These are phyloP conservation scores for Aphodius granarius DNA, from an alignment of 2,888 invertebrate species.

Conservation along the genomic window DNA sequence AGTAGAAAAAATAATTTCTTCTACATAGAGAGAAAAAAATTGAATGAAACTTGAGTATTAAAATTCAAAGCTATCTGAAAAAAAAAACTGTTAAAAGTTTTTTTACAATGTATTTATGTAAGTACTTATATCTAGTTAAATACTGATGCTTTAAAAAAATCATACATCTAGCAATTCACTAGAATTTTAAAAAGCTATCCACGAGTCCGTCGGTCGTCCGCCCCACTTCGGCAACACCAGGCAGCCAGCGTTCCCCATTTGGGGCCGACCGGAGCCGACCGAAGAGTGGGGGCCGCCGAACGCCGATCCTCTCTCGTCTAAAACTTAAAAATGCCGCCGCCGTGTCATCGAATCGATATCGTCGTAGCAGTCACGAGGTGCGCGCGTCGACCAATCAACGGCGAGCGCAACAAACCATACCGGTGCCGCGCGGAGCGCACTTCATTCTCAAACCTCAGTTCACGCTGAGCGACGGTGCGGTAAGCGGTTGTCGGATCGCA, in stretches of 20 bases:
- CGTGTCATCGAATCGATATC: conserved; percentile 77
- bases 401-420: conserved; percentile 26
- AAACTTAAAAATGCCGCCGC: conserved; percentile 82
- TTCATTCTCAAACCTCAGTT: conserved; percentile 35
- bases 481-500: conserved; percentile 38
- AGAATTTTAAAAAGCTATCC: no score
- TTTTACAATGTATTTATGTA: no score
- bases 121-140: no score
- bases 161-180: no score
- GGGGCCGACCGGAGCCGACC: background rate
- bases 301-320: background rate
- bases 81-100: no score
- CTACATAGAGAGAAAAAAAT: no score
- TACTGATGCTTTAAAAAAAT: no score
- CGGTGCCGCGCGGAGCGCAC: conserved; percentile 7
- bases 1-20: no score
- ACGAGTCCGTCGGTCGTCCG: background rate
- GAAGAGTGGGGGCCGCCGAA: background rate
- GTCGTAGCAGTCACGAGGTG: conserved; percentile 64
- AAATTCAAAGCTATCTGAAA: no score
- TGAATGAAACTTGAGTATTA: no score
- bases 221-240: background rate
- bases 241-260: conserved; percentile 13
- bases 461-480: conserved; percentile 43
- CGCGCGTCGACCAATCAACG: conserved; percentile 49